Evolutionary conservation across 1,140 invertebrate genomes (phyloP).

Genomic region (Lordiphosa stackelbergi): DNA sequence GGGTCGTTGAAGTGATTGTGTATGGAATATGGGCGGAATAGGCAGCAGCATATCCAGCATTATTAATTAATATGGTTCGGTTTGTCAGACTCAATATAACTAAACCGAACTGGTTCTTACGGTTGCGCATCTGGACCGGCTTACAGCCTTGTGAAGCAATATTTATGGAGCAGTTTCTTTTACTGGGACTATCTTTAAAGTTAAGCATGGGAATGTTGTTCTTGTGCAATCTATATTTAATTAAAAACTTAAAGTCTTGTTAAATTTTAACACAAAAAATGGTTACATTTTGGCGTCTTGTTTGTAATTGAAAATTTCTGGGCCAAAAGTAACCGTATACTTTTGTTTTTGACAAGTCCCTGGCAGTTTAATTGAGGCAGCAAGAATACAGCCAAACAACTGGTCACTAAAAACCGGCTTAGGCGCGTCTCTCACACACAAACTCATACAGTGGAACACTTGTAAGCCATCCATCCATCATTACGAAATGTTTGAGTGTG

Average conservation of each 20-base stretch:
- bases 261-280: slow-evolving; percentile 16
- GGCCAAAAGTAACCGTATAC: slow-evolving; percentile 50
- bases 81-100: too few relatives aligned
- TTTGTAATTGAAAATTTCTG: slow-evolving; percentile 59
- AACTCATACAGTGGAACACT: slow-evolving; percentile 10
- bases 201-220: too few relatives aligned
- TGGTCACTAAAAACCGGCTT: slow-evolving; percentile 68
- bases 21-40: too few relatives aligned
- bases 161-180: too few relatives aligned
- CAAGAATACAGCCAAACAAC: slow-evolving; percentile 30
- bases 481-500: slow-evolving; percentile 37
- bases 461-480: slow-evolving; percentile 55
- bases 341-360: slow-evolving; percentile 40
- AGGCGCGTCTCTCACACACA: slow-evolving; percentile 55
- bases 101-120: too few relatives aligned
- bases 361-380: slow-evolving; percentile 66
- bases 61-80: too few relatives aligned
- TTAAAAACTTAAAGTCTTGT: slow-evolving; percentile 15
- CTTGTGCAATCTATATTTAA: slow-evolving; percentile 22
- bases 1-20: too few relatives aligned
- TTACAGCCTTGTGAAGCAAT: too few relatives aligned
- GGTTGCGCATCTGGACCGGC: too few relatives aligned
- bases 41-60: too few relatives aligned
- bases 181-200: too few relatives aligned
- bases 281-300: slow-evolving; percentile 58